Percentiles rank a stretch among this genome's conserved stretches.
Conservation (phyloP, 2,888 invertebrate genomes). For the Aricia artaxerxes region DNA sequence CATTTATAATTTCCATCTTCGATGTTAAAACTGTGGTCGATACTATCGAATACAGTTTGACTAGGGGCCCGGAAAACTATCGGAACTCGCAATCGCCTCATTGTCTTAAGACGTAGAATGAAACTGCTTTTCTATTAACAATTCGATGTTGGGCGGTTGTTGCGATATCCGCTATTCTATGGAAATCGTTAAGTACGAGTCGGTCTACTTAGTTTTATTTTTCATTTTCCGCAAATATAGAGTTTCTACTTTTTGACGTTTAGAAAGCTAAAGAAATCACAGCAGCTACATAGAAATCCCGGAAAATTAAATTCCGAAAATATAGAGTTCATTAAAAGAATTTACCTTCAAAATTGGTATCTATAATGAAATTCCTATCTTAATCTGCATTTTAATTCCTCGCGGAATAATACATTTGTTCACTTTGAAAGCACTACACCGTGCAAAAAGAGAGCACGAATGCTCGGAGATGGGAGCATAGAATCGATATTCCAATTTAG, state of each 20-base stretch:
- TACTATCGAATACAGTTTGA: not conserved
- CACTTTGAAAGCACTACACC: slow-evolving; percentile 11
- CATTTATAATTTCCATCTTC: not conserved
- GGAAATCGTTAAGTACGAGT: not conserved
- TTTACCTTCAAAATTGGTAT: not conserved
- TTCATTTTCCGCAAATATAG: no score
- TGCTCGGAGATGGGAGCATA: slow-evolving; percentile 10
- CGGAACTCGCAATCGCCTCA: not conserved
- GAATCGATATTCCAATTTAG: slow-evolving; percentile 29
- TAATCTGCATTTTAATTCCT: slow-evolving; percentile 14
- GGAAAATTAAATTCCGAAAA: no score
- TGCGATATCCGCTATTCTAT: not conserved
- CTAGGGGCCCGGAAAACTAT: not conserved
- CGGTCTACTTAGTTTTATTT: not conserved
- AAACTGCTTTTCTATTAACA: slow-evolving; percentile 3
- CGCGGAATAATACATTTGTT: not conserved
- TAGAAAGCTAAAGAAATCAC: no score
- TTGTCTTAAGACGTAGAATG: slow-evolving; percentile 9
- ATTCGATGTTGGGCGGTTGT: slow-evolving; percentile 7
- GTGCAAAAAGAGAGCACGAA: slow-evolving; percentile 1
- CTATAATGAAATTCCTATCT: not conserved
- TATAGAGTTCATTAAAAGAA: not conserved
- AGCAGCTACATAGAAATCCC: no score
- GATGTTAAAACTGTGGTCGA: not conserved
- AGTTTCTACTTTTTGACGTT: no score